phyloP scores from a whole-genome alignment of 2,888 invertebrate genomes.

The Habroteleia sp. region DNA sequence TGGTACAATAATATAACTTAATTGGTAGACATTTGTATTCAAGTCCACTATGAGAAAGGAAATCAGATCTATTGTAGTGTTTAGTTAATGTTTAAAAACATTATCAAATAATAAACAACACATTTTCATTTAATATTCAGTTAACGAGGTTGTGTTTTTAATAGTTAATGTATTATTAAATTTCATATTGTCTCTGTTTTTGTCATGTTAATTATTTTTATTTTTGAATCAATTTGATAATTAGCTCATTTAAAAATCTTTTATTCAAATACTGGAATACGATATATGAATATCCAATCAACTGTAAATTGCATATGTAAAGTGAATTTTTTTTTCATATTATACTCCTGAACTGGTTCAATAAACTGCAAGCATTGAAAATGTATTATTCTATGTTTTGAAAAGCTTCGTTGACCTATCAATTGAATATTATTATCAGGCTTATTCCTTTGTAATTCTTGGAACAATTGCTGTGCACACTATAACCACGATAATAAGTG shows the following conservation, averaged over 20 bases:
- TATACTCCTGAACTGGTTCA: slow-evolving; percentile 12
- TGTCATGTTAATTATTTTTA: neutral
- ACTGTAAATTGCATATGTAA: slow-evolving; percentile 13
- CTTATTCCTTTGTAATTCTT: slow-evolving; percentile 47
- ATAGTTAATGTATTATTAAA: neutral
- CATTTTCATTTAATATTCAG: too few species aligned
- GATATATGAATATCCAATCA: slow-evolving; percentile 1
- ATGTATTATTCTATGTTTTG: slow-evolving; percentile 24
- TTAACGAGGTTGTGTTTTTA: too few species aligned
- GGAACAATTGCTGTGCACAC: slow-evolving; percentile 37
- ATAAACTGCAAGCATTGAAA: slow-evolving; percentile 23
- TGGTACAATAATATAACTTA: slow-evolving; percentile 40
- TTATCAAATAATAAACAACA: neutral
- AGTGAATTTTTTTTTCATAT: slow-evolving; percentile 24
- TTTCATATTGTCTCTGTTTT: neutral
- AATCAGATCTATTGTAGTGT: slow-evolving; percentile 24
- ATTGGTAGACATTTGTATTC: slow-evolving; percentile 47
- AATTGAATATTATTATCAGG: slow-evolving; percentile 49
- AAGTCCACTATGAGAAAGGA: slow-evolving; percentile 12
- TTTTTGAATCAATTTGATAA: neutral
- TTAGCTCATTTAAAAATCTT: neutral
- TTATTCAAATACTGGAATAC: neutral
- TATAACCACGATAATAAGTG: slow-evolving; percentile 28
- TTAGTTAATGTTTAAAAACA: neutral
- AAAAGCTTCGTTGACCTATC: slow-evolving; percentile 44